Base-by-base conservation (phyloP, 2,888 invertebrate species). In the Mythimna loreyi region DNA sequence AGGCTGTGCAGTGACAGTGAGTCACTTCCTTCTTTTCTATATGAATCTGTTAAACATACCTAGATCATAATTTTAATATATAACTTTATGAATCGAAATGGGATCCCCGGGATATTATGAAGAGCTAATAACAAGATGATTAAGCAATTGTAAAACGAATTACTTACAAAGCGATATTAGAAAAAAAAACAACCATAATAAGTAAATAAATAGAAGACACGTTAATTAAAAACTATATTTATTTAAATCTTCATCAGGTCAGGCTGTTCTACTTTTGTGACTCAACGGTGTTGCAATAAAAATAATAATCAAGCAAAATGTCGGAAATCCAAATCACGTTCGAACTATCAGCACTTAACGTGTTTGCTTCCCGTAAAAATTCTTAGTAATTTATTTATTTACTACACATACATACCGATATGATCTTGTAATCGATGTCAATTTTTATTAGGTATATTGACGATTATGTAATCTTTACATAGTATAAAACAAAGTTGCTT, bases 291-390 rank as follows among this genome's bases (percentile, higher is more conserved):
- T 5, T 6, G 7, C 19, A 43, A 43, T 45, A 45, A 45, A 45
- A 45, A 45, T 7, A 45, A 45, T 45, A 45, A 45, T 45, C 43
- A 45, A 45, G 43, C 43, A 45, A 45, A 45, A 45, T 45, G 43
- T 45, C 43, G 43, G 43, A 45, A 45, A 45, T 45, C 7, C 4
- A 45, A n/a, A 45, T 7, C 43, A 45, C 43, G 43, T 45, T 45
- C 43, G n/a, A n/a, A n/a, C n/a, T n/a, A 19, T 45, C 43, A 43
- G 43, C 43, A 43, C 5, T 43, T 43, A n/a, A 43, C 19, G 1
- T 43, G 7, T 43, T 28, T 43, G 8, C n/a, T 43, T 43, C 19
- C 16, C 16, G 5, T 19, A 40, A 40, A 40, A 40, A 2, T 40
- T 40, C 43, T 45, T n/a, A 6, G 43, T 45, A n/a, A 45, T 45